phyloP scores from a whole-genome alignment of 1,140 invertebrate species.

The Parapsyche elsis region DNA sequence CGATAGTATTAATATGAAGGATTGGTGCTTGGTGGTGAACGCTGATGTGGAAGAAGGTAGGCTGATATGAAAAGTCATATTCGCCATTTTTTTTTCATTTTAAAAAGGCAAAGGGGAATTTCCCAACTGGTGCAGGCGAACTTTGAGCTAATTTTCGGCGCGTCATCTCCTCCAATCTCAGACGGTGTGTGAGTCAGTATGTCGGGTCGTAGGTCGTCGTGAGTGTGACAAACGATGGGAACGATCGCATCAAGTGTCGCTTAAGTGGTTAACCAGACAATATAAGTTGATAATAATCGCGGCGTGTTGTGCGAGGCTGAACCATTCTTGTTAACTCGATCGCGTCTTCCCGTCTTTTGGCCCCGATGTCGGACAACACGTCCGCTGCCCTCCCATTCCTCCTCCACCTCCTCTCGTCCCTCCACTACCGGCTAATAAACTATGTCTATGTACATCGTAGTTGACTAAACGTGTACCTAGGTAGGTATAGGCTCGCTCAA shows the following conservation, averaged over 20 bases:
- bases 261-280: conserved; percentile 55
- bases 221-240: conserved; percentile 50
- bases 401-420: not conserved
- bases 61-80: too few species aligned
- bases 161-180: not conserved
- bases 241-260: conserved; percentile 40
- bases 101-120: too few species aligned
- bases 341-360: conserved; percentile 51
- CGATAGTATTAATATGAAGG: too few species aligned
- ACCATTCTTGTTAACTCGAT: conserved; percentile 53
- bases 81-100: too few species aligned
- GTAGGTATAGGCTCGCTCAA: too few species aligned
- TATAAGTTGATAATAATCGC: conserved; percentile 53
- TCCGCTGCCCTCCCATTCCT: not conserved
- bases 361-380: conserved; percentile 17
- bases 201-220: not conserved
- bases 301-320: conserved; percentile 46
- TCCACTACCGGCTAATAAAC: not conserved
- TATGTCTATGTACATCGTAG: not conserved
- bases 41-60: too few species aligned
- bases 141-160: not conserved
- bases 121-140: too few species aligned
- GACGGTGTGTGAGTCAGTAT: conserved; percentile 16
- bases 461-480: too few species aligned
- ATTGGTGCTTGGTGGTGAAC: too few species aligned